These are phyloP conservation scores for Caenorhabditis wallacei DNA, from an alignment of 2,888 invertebrate species.

Conservation along the genomic window DNA sequence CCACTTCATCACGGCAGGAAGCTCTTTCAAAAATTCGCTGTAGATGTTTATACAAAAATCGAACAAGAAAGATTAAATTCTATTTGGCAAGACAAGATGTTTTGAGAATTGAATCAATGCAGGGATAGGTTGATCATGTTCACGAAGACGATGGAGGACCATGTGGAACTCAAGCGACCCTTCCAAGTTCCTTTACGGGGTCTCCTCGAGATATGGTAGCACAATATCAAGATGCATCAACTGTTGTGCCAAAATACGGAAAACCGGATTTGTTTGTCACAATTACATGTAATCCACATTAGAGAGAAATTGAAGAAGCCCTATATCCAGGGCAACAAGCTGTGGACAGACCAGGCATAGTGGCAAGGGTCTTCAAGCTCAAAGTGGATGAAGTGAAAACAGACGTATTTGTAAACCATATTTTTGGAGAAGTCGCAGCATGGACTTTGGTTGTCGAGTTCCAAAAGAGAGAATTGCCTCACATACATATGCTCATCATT, in stretches of 20 bases:
- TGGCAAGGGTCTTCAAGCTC: conserved; percentile 75
- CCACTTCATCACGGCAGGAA: conserved; percentile 76
- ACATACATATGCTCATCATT: no score
- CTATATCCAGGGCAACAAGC: conserved; percentile 66
- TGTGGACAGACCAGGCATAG: conserved; percentile 76
- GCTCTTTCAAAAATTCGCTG: conserved; percentile 63
- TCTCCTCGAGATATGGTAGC: conserved; percentile 1
- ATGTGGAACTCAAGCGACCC: not conserved
- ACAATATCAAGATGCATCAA: conserved; percentile 69
- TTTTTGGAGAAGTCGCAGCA: conserved; percentile 73
- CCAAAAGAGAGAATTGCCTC: no score
- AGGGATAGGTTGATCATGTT: not conserved
- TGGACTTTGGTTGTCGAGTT: conserved; percentile 49
- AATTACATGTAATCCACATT: conserved; percentile 83
- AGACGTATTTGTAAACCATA: conserved; percentile 34
- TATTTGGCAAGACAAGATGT: not conserved
- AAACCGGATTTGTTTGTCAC: conserved; percentile 79
- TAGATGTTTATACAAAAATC: not conserved
- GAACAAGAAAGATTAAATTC: not conserved
- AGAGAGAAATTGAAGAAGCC: conserved; percentile 77
- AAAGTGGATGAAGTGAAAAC: conserved; percentile 76
- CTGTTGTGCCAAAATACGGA: conserved; percentile 75
- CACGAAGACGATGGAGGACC: not conserved
- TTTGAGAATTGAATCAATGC: not conserved
- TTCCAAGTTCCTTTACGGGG: not conserved